These are phyloP conservation scores for Lepidocyrtinus sp. DNA, from an alignment of 2,888 invertebrate species.

Conservation along the genomic window DNA sequence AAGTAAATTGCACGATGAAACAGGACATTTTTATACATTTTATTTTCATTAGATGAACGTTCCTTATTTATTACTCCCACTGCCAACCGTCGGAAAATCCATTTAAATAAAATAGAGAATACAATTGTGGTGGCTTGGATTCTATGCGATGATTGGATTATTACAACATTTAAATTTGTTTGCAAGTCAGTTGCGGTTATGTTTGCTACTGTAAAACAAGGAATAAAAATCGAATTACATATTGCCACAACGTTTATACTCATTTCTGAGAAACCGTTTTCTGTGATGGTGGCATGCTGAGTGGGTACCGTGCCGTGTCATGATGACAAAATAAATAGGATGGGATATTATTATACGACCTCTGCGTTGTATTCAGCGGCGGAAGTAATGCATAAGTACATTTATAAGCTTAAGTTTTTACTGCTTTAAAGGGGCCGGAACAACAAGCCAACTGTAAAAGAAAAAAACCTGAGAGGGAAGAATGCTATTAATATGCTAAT, in stretches of 20 bases:
- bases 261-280: not conserved
- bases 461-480: constrained; percentile 24
- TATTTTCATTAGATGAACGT: constrained; percentile 9
- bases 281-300: constrained; percentile 1
- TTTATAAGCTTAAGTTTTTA: not conserved
- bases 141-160: not conserved
- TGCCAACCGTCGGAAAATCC: not conserved
- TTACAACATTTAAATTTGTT: constrained; percentile 15
- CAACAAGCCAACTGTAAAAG: not conserved
- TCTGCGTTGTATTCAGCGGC: not conserved
- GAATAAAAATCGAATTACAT: constrained; percentile 9
- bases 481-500: constrained; percentile 61
- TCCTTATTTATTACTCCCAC: constrained; percentile 9
- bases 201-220: constrained; percentile 11
- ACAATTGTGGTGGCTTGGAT: not conserved
- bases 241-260: not conserved
- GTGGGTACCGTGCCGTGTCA: constrained; percentile 5
- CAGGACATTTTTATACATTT: constrained; percentile 2
- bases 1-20: not conserved
- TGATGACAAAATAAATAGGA: constrained; percentile 18
- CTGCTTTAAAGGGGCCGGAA: not conserved
- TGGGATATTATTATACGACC: constrained; percentile 13
- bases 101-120: constrained; percentile 6
- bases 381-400: not conserved
- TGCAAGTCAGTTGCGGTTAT: constrained; percentile 8